Evolutionary conservation across 2,797 vertebrate genomes (phyloP).

Genomic region (Crax fasciolata): DNA sequence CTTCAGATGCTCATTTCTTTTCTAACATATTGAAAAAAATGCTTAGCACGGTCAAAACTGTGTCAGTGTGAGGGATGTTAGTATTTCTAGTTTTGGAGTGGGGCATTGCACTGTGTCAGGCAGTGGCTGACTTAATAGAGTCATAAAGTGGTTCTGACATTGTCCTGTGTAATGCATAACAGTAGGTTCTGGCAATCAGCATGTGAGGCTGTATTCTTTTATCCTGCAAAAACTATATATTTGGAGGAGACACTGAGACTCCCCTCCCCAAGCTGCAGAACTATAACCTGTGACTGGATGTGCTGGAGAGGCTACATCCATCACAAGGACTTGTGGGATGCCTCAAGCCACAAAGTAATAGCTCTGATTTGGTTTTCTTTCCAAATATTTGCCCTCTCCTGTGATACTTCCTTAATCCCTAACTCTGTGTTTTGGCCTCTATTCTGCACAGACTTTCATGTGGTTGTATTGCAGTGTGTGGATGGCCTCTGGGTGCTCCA

Average conservation of each 20-base stretch:
- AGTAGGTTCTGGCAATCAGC: not conserved
- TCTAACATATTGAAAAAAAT: not conserved
- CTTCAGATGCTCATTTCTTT: not conserved
- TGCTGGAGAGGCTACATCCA: not conserved
- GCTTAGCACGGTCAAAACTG: not conserved
- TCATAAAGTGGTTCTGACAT: not conserved
- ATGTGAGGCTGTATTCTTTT: not conserved
- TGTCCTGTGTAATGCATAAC: not conserved
- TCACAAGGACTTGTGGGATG: not conserved
- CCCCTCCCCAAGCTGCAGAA: not conserved
- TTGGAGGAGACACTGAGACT: accelerated
- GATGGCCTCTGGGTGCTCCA: not conserved
- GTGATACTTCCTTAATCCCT: not conserved
- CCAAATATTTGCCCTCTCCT: not conserved
- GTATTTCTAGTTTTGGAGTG: not conserved
- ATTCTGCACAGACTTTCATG: not conserved
- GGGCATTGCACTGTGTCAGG: not conserved
- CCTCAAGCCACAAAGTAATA: not conserved
- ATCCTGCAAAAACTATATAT: not conserved
- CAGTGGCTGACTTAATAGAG: not conserved
- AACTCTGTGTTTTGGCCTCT: not conserved
- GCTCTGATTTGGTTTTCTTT: not conserved
- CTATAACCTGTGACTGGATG: accelerated
- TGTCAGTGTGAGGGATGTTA: not conserved
- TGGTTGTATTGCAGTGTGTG: not conserved